Percentiles rank a stretch among this genome's conserved stretches.
These are phyloP conservation scores for Oreocharis arfaki DNA, from an alignment of 2,113 vertebrate genomes.

Conservation along the genomic window DNA sequence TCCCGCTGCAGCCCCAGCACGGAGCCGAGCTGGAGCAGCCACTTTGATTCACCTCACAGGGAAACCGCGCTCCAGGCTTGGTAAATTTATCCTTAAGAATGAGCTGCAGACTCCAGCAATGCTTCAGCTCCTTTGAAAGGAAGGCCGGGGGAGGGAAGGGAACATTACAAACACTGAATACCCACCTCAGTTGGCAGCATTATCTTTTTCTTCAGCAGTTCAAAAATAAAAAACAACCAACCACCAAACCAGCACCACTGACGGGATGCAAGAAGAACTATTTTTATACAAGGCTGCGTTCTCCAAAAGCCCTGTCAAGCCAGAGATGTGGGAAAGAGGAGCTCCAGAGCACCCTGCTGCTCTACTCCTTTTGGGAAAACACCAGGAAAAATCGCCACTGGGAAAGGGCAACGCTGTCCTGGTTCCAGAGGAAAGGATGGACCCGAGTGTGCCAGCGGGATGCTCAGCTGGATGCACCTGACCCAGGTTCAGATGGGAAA, in stretches of 20 bases:
- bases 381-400: neutral
- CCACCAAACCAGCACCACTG: neutral
- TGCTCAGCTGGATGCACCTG: neutral
- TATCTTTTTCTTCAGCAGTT: neutral
- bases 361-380: neutral
- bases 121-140: neutral
- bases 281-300: neutral
- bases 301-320: neutral
- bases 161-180: constrained; percentile 2
- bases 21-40: neutral
- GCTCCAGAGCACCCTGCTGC: neutral
- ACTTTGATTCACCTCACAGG: neutral
- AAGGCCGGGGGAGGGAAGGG: constrained; percentile 6
- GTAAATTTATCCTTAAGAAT: neutral
- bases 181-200: constrained; percentile 14
- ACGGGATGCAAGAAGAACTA: neutral
- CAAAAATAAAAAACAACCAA: neutral
- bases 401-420: neutral
- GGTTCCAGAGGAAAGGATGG: neutral
- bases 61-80: neutral
- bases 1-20: neutral
- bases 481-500: neutral
- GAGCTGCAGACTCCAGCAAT: neutral
- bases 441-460: rapidly evolving
- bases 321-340: neutral